Evolutionary conservation across 2,113 vertebrate genomes (phyloP).

Genomic region (Ibidorhyncha struthersii): DNA sequence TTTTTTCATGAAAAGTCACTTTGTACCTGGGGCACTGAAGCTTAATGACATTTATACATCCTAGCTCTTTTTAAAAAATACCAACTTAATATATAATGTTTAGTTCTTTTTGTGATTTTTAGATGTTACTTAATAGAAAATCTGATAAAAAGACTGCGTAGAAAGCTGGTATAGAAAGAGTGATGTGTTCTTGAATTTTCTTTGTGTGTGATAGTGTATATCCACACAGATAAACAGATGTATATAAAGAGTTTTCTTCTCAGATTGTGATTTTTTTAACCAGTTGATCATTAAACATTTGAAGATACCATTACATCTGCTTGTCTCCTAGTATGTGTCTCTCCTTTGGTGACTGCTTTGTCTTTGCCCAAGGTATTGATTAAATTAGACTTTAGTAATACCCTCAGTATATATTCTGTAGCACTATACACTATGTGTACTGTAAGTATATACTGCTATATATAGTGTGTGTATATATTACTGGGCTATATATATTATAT

Average conservation of each 20-base stretch:
- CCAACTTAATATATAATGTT: not conserved
- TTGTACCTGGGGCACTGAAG: conserved; percentile 17
- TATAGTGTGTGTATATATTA: not conserved
- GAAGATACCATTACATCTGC: not conserved
- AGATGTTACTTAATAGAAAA: not conserved
- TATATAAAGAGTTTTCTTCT: not conserved
- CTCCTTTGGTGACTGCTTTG: not conserved
- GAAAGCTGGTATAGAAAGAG: not conserved
- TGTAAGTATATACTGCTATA: not conserved
- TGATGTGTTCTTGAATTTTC: not conserved
- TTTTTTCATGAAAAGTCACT: conserved; percentile 38
- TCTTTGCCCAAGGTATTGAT: not conserved
- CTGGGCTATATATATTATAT: not conserved
- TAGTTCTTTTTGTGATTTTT: not conserved
- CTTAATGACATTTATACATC: conserved; percentile 20
- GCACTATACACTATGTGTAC: not conserved
- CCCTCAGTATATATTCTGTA: not conserved
- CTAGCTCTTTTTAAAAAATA: not conserved
- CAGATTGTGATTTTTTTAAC: not conserved
- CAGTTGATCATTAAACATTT: rapidly evolving
- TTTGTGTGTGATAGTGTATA: not conserved
- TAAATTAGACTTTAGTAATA: not conserved
- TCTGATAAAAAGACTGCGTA: not conserved
- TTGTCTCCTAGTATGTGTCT: not conserved
- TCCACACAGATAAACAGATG: too few relatives aligned